Base-by-base conservation (phyloP, 2,113 vertebrate genomes). In the Morone chrysops region DNA sequence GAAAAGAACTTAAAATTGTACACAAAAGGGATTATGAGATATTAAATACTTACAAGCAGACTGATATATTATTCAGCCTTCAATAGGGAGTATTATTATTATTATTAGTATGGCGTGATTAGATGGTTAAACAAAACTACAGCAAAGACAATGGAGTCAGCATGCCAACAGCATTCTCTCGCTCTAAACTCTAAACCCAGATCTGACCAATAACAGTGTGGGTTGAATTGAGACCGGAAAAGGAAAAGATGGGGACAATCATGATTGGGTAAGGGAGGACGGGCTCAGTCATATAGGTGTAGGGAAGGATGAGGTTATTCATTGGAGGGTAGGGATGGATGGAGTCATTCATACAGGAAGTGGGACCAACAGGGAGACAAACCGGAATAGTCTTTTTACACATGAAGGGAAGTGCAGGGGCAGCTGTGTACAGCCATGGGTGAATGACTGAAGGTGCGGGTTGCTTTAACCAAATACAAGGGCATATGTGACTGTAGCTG, bases 121-220 rank as follows among this genome's bases (percentile, higher is more conserved):
- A 69, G 13, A 75, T 68, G 48, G 51, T 18, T 67, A 56, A 75
- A 78, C 20, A 74, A 67, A 68, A 72, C 48, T 48, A 89, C 69
- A 60, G 25, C 1, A 4, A 80, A 12, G 41, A 89, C 86, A 68
- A 68, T 53, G 54, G 77, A 78, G 50, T 70, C 66, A 82, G 85
- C 92, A 93, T 92, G 88, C 91, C 84, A 88, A 83, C 81, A 92
- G 86, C 92, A 94, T 93, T 92, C 92, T 91, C 72, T 75, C 60
- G 65, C 20, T 68, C 57, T 81, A 40, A 70, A 61, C 53, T 47
- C 57, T 60, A 68, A 81, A 63, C 60, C 71, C 54, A 79, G 47
- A 85, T 66, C 70, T 66, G 79, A 70, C 48, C 38, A 71, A 40
- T 71, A 74, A 75, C 59, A 86, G 45, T 50, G 59, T 73, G 57